These are phyloP conservation scores for Neogale vison DNA, from an alignment of 2,113 vertebrate species.

Conservation along the genomic window DNA sequence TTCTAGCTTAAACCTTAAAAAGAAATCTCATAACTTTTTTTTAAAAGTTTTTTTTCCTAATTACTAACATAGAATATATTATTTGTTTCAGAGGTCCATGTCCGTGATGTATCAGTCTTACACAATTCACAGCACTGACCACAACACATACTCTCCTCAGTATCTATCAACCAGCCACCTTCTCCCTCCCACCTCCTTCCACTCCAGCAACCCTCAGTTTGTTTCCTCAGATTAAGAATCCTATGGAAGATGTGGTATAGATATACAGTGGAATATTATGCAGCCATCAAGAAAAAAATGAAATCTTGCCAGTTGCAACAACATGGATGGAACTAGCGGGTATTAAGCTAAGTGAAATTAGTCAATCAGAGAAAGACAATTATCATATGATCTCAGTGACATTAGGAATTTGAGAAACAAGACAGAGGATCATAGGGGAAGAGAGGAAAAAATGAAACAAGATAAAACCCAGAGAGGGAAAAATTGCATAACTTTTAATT, in stretches of 20 bases:
- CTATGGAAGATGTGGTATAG: background rate
- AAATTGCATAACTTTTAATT: slow-evolving; percentile 6
- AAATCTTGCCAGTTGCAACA: background rate
- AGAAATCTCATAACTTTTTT: background rate
- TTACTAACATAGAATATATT: background rate
- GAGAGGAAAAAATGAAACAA: background rate
- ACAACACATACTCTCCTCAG: background rate
- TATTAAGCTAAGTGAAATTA: background rate
- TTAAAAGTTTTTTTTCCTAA: background rate
- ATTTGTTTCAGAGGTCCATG: background rate
- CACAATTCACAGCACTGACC: background rate
- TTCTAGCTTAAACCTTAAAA: slow-evolving; percentile 24
- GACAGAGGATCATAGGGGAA: background rate
- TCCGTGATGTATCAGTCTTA: background rate
- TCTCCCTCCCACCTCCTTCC: background rate
- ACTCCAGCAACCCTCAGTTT: background rate
- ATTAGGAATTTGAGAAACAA: background rate
- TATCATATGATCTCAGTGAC: background rate
- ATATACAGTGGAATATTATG: no score
- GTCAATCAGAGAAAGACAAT: background rate
- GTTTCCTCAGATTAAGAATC: background rate
- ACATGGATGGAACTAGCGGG: background rate
- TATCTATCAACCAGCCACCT: background rate
- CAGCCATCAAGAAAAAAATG: background rate
- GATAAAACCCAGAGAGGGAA: background rate